Conservation (phyloP, 1,140 invertebrate genomes). For the Maconellicoccus hirsutus region DNA sequence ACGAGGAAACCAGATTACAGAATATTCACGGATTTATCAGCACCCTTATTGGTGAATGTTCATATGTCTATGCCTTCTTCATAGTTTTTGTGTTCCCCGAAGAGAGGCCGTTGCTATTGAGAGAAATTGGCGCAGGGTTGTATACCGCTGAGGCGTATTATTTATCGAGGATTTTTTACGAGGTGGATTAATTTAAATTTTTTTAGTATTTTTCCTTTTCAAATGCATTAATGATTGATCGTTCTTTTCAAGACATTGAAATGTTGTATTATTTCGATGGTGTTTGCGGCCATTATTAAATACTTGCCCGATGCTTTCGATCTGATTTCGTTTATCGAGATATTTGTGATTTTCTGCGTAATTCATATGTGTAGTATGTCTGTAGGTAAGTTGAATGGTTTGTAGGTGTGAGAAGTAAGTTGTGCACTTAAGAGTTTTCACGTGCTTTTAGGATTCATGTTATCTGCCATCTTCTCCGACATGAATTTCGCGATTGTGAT, state of each 20-base stretch:
- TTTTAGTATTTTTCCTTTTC: no score
- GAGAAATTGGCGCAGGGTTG: constrained; percentile 51
- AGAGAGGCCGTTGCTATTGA: constrained; percentile 50
- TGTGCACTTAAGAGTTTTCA: no score
- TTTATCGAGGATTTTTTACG: constrained; percentile 53
- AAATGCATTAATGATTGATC: not conserved
- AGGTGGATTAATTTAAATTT: constrained; percentile 46
- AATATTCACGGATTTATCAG: constrained; percentile 56
- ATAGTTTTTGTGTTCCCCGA: constrained; percentile 55
- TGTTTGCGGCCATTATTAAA: constrained; percentile 46
- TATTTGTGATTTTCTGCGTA: constrained; percentile 35
- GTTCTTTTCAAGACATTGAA: constrained; percentile 44
- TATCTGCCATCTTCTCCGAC: no score
- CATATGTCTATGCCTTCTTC: constrained; percentile 54
- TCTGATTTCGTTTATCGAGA: constrained; percentile 33
- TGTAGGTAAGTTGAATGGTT: constrained; percentile 34
- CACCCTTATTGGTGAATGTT: constrained; percentile 53
- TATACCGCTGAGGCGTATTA: constrained; percentile 54
- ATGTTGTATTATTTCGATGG: constrained; percentile 44
- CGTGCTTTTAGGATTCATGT: no score
- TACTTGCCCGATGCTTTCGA: constrained; percentile 39
- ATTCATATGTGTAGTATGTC: constrained; percentile 38
- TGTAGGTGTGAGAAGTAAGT: constrained; percentile 27
- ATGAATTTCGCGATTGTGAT: no score
- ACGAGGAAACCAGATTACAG: constrained; percentile 50